A percentile compares a stretch with the other conserved stretches of the same genome.
Evolutionary conservation across 2,888 invertebrate species (phyloP).

Genomic region (Torymus texanus): DNA sequence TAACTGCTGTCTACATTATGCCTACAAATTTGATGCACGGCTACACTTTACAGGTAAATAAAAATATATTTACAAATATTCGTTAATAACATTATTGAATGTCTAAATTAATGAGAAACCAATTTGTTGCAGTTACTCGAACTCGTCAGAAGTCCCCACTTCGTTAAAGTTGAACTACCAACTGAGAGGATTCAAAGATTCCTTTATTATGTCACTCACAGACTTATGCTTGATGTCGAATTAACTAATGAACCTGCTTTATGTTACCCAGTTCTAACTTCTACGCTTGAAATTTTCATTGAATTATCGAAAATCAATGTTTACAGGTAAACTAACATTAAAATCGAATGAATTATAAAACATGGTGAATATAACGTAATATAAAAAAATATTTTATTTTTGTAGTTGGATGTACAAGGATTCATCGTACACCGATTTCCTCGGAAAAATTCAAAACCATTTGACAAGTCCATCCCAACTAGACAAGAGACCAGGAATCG

Average conservation of each 20-base stretch:
- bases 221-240: slow-evolving; percentile 65
- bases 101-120: too few relatives aligned
- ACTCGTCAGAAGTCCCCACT: slow-evolving; percentile 68
- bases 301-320: slow-evolving; percentile 59
- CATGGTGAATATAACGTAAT: slow-evolving; percentile 10
- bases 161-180: slow-evolving; percentile 54
- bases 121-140: slow-evolving; percentile 70
- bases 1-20: slow-evolving; percentile 60
- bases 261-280: slow-evolving; percentile 68
- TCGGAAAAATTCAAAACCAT: slow-evolving; percentile 59
- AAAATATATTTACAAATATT: too few relatives aligned
- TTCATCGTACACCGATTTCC: slow-evolving; percentile 26
- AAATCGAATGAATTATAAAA: slow-evolving; percentile 7
- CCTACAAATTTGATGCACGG: slow-evolving; percentile 81
- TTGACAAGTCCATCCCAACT: slow-evolving; percentile 58
- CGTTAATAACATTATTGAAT: too few relatives aligned
- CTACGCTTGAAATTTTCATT: slow-evolving; percentile 62
- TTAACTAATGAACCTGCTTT: slow-evolving; percentile 57
- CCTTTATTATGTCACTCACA: slow-evolving; percentile 60
- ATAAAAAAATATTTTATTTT: slow-evolving; percentile 27
- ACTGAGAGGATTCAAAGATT: slow-evolving; percentile 56
- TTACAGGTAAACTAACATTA: slow-evolving; percentile 39
- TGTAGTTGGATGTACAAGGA: slow-evolving; percentile 41
- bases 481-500: slow-evolving; percentile 65
- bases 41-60: slow-evolving; percentile 79